Conservation (phyloP, 1,140 invertebrate species). For the Lineus longissimus region DNA sequence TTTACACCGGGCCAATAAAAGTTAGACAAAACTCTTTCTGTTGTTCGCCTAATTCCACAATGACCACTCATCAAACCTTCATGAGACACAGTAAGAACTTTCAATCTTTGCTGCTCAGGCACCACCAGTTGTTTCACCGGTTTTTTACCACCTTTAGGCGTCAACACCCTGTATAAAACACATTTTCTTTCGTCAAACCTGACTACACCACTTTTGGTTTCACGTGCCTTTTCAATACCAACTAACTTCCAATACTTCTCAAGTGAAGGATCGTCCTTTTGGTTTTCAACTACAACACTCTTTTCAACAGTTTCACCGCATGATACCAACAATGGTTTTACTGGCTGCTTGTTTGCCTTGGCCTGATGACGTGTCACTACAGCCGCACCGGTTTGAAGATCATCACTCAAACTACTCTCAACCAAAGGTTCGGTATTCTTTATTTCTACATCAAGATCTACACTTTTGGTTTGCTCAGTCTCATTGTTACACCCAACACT, state of each 20-base stretch:
- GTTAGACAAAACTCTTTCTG: slow-evolving; percentile 10
- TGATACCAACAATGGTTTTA: not conserved
- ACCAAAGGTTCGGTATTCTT: too few relatives aligned
- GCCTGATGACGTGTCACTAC: slow-evolving; percentile 1
- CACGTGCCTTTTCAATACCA: too few relatives aligned
- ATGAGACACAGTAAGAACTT: slow-evolving; percentile 19
- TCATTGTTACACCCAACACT: not conserved
- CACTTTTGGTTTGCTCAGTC: too few relatives aligned
- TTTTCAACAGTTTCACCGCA: not conserved
- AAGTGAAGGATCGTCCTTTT: too few relatives aligned
- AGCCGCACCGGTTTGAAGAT: not conserved
- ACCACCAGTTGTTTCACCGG: not conserved
- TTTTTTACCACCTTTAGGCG: not conserved
- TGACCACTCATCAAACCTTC: slow-evolving; percentile 22
- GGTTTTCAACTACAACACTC: too few relatives aligned
- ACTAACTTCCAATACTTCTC: not conserved
- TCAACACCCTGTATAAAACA: slow-evolving; percentile 2
- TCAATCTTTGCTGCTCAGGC: not conserved
- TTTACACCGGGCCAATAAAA: slow-evolving; percentile 26
- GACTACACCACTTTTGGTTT: too few relatives aligned
- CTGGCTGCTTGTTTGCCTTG: not conserved
- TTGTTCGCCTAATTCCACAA: slow-evolving; percentile 12
- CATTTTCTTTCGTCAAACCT: not conserved
- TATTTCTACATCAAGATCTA: too few relatives aligned
- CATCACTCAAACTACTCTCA: too few relatives aligned